A percentile compares a stretch with the other conserved stretches of the same genome.
Evolutionary conservation across 2,888 invertebrate species (phyloP).

Genomic region (Calephelis perditalis): DNA sequence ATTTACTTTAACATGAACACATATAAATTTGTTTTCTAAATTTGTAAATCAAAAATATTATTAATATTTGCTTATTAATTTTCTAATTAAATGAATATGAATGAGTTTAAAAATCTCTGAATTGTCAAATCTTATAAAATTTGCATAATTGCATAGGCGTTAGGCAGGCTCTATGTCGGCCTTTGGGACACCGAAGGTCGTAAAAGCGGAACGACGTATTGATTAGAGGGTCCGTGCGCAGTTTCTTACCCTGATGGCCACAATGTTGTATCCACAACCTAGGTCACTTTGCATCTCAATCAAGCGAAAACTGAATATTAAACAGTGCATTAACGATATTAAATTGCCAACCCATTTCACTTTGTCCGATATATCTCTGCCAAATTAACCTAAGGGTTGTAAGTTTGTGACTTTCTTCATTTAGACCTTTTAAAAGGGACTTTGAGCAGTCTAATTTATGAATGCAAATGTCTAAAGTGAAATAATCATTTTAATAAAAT

Average conservation of each 20-base stretch:
- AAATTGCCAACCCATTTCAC: no score
- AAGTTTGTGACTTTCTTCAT: no score
- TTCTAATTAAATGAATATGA: background rate
- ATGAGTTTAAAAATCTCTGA: background rate
- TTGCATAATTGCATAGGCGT: constrained; percentile 22
- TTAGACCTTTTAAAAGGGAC: no score
- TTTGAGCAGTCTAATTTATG: no score
- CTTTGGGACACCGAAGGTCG: constrained; percentile 37
- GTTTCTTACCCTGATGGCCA: constrained; percentile 28
- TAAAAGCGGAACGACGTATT: constrained; percentile 47
- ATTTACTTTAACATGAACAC: no score
- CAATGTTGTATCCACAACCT: constrained; percentile 20
- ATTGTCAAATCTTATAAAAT: background rate
- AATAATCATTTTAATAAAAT: no score
- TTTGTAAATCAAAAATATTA: constrained; percentile 1
- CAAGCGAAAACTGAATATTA: background rate
- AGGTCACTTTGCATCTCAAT: constrained; percentile 21
- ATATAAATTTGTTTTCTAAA: background rate
- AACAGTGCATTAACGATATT: constrained; percentile 1
- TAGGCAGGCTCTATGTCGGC: constrained; percentile 22
- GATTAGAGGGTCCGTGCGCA: constrained; percentile 39
- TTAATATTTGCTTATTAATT: constrained; percentile 13
- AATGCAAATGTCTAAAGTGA: no score
- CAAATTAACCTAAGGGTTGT: no score
- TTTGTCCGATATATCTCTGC: no score